These are phyloP conservation scores for Acipenser ruthenus DNA, from an alignment of 2,797 vertebrate genomes.

Conservation along the genomic window DNA sequence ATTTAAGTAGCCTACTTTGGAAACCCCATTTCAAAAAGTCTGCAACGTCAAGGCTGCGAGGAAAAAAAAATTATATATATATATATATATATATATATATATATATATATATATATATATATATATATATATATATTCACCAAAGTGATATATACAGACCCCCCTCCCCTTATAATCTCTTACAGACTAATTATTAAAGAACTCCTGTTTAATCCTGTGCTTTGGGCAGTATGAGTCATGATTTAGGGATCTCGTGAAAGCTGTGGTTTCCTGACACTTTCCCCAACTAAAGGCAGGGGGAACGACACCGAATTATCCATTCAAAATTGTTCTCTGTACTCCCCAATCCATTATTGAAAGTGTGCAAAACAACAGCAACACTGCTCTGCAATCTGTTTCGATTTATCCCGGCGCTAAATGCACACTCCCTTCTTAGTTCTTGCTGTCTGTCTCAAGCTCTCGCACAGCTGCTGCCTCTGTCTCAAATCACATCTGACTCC, in stretches of 20 bases:
- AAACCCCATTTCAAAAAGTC: conserved; percentile 27
- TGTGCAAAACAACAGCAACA: background rate
- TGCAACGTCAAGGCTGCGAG: too few species aligned
- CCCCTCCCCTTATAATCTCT: too few species aligned
- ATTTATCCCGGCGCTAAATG: conserved; percentile 3
- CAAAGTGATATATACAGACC: too few species aligned
- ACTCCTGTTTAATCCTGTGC: background rate
- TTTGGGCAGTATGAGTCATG: conserved; percentile 15
- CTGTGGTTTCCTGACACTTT: conserved; percentile 22
- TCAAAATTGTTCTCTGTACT: conserved; percentile 19
- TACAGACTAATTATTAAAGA: too few species aligned
- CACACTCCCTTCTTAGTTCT: background rate
- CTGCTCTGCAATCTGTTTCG: background rate
- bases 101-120: too few species aligned
- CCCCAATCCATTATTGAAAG: background rate
- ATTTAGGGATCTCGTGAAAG: conserved; percentile 12
- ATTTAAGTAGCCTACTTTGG: conserved; percentile 22
- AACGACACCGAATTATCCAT: conserved; percentile 37
- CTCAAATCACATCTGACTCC: conserved; percentile 47
- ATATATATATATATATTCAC: too few species aligned
- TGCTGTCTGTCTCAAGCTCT: conserved; percentile 7
- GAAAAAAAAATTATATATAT: too few species aligned
- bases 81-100: too few species aligned
- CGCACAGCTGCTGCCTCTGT: conserved; percentile 34
- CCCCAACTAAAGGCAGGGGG: conserved; percentile 29